Conservation (phyloP, 2,888 invertebrate species). For the Lepeophtheirus nordmannii region DNA sequence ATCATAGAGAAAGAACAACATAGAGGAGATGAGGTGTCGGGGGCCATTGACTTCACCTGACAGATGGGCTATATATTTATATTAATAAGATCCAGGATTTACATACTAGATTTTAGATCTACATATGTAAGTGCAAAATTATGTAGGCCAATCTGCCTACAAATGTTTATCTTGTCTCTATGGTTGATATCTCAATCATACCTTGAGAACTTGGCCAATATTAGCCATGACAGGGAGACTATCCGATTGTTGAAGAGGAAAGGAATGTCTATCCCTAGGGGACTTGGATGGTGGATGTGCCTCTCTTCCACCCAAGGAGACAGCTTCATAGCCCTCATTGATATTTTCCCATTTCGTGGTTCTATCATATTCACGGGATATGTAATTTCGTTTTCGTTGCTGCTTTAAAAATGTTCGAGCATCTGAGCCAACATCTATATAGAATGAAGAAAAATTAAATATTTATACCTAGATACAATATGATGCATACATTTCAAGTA, state of each 20-base stretch:
- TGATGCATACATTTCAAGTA: too few species aligned
- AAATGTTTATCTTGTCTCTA: too few species aligned
- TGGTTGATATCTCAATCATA: too few species aligned
- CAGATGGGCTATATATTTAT: too few species aligned
- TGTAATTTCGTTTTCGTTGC: not conserved
- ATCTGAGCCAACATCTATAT: not conserved
- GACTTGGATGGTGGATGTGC: not conserved
- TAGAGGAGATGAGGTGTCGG: too few species aligned
- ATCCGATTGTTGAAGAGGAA: not conserved
- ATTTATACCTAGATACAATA: too few species aligned
- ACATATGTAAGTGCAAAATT: too few species aligned
- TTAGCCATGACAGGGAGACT: not conserved
- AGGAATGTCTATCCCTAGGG: not conserved
- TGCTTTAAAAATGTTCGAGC: not conserved
- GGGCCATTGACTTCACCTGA: too few species aligned
- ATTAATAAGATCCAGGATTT: too few species aligned
- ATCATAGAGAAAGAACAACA: too few species aligned
- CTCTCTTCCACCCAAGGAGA: not conserved
- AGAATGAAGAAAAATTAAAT: not conserved
- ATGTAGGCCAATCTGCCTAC: too few species aligned
- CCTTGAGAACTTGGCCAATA: not conserved
- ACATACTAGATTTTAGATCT: too few species aligned
- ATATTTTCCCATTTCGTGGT: not conserved
- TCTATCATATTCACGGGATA: not conserved
- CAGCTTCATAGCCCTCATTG: not conserved